Conservation (phyloP, 2,888 invertebrate genomes). For the Pemphredon lugubris region DNA sequence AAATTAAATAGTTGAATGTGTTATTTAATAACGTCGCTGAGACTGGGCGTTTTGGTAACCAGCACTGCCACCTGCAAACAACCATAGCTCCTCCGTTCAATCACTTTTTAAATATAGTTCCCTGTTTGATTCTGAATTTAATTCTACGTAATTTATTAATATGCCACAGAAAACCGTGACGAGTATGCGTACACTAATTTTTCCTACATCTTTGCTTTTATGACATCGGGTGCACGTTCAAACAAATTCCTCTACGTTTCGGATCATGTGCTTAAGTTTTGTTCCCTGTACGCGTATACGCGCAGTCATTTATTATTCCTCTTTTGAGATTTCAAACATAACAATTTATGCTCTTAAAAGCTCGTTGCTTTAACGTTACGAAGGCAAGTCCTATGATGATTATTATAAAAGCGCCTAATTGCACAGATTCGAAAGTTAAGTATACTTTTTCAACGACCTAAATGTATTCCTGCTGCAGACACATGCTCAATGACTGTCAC, state of each 20-base stretch:
- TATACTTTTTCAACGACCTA: conserved; percentile 5
- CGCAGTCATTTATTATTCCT: background rate
- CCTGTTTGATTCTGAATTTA: conserved; percentile 39
- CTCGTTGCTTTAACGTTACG: background rate
- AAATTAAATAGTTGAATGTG: conserved; percentile 67
- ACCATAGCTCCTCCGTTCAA: conserved; percentile 75
- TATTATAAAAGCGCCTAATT: background rate
- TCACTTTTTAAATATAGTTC: conserved; percentile 62
- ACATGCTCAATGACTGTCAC: conserved; percentile 8
- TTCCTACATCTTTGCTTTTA: background rate
- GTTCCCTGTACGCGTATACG: background rate
- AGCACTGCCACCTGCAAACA: conserved; percentile 78
- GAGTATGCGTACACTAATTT: conserved; percentile 3
- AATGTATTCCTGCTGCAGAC: conserved; percentile 3
- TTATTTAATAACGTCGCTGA: conserved; percentile 74
- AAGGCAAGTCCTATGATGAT: conserved; percentile 1
- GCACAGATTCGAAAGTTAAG: background rate
- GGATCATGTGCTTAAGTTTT: background rate
- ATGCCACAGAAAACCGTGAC: conserved; percentile 7
- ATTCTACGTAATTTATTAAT: conserved; percentile 29
- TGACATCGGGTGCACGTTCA: background rate
- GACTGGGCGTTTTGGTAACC: conserved; percentile 78
- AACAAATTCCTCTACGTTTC: conserved; percentile 1
- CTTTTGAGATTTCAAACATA: background rate
- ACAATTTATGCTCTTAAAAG: conserved; percentile 5